phyloP scores from a whole-genome alignment of 2,113 vertebrate genomes.

The Centrocercus urophasianus region DNA sequence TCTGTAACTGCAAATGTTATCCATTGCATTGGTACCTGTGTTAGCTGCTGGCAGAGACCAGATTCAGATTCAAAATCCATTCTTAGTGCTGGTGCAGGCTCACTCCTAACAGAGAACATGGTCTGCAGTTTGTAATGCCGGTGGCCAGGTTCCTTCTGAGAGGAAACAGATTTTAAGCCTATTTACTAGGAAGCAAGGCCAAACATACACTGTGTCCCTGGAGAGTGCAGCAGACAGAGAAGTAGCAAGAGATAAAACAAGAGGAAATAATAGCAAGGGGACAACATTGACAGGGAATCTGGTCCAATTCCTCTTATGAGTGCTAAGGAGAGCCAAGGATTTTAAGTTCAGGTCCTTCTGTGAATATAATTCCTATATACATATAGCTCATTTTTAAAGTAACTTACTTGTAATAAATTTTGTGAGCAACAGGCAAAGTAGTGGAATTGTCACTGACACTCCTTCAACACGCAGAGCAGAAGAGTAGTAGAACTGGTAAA shows the following conservation, averaged over 20 bases:
- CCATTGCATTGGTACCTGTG: neutral
- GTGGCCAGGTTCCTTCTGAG: neutral
- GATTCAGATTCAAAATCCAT: accelerated
- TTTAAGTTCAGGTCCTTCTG: neutral
- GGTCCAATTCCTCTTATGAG: neutral
- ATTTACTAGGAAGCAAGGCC: neutral
- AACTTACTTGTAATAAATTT: neutral
- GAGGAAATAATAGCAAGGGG: neutral
- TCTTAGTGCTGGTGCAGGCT: neutral
- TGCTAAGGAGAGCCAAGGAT: neutral
- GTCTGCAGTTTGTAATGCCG: neutral
- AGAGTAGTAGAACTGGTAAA: neutral
- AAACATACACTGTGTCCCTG: neutral
- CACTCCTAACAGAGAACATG: neutral
- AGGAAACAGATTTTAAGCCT: neutral
- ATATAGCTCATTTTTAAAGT: neutral
- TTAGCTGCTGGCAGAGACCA: neutral
- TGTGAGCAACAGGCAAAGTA: neutral
- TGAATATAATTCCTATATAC: neutral
- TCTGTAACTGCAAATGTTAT: neutral
- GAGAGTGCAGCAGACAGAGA: neutral
- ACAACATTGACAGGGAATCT: neutral
- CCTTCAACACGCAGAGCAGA: neutral
- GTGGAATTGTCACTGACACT: neutral
- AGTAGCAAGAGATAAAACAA: neutral